These are phyloP conservation scores for Amphipoea oculea DNA, from an alignment of 2,888 invertebrate genomes.

Conservation along the genomic window DNA sequence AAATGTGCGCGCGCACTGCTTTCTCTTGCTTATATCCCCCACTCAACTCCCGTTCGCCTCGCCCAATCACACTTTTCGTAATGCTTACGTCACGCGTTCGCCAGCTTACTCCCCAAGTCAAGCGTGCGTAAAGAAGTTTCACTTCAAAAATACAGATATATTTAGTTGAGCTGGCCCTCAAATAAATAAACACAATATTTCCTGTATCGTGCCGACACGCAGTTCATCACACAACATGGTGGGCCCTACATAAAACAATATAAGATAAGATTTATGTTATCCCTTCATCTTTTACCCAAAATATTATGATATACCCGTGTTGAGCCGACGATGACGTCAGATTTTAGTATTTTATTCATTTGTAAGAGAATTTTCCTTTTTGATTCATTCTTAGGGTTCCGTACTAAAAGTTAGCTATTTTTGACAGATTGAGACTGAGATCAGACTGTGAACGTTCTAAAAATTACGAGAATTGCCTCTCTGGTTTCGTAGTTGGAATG, in stretches of 20 bases:
- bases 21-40: too few relatives aligned
- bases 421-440: too few relatives aligned
- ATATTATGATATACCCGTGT: slow-evolving; percentile 26
- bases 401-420: background rate
- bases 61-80: too few relatives aligned
- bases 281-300: slow-evolving; percentile 19
- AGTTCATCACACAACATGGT: slow-evolving; percentile 41
- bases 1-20: too few relatives aligned
- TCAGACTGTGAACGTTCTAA: too few relatives aligned
- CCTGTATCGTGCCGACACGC: slow-evolving; percentile 22
- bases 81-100: too few relatives aligned
- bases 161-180: background rate
- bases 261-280: slow-evolving; percentile 27
- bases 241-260: slow-evolving; percentile 33
- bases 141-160: too few relatives aligned
- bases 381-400: slow-evolving; percentile 16
- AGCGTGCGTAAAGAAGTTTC: too few relatives aligned
- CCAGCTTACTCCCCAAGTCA: too few relatives aligned
- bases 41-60: too few relatives aligned
- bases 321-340: slow-evolving; percentile 33
- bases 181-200: slow-evolving; percentile 23
- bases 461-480: too few relatives aligned
- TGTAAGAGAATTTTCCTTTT: slow-evolving; percentile 15
- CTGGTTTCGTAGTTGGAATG: too few relatives aligned
- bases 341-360: slow-evolving; percentile 24